phyloP scores from a whole-genome alignment of 2,797 vertebrate genomes.

The Enteromius fasciolatus region DNA sequence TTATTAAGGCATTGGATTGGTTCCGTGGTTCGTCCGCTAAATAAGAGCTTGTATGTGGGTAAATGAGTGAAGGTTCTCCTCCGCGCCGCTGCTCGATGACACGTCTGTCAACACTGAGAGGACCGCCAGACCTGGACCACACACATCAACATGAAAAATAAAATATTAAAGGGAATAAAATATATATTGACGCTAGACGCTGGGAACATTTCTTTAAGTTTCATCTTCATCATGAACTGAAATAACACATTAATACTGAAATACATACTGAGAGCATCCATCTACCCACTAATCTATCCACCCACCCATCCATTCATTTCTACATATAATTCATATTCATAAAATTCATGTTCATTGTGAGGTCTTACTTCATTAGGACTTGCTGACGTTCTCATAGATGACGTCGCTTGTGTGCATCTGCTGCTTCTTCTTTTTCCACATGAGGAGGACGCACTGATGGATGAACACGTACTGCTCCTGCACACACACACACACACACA shows the following conservation, averaged over 20 bases:
- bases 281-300: too few relatives aligned
- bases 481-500: constrained; percentile 35
- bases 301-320: not conserved
- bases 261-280: not conserved
- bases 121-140: constrained; percentile 72
- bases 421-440: constrained; percentile 96
- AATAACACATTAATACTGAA: not conserved
- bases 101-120: constrained; percentile 56
- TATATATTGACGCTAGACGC: not conserved
- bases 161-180: not conserved
- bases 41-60: constrained; percentile 57
- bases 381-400: constrained; percentile 95
- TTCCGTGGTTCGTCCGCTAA: constrained; percentile 65
- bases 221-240: not conserved
- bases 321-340: not conserved
- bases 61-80: constrained; percentile 41
- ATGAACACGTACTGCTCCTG: constrained; percentile 98
- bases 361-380: constrained; percentile 80
- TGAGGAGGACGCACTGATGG: constrained; percentile 93
- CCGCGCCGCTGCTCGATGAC: constrained; percentile 60
- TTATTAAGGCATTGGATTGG: constrained; percentile 89
- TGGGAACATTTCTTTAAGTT: too few relatives aligned
- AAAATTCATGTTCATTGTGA: not conserved
- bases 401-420: constrained; percentile 89
- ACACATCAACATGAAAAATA: too few relatives aligned